Evolutionary conservation across 2,113 vertebrate genomes (phyloP).

Genomic region (Typhlomys cinereus): DNA sequence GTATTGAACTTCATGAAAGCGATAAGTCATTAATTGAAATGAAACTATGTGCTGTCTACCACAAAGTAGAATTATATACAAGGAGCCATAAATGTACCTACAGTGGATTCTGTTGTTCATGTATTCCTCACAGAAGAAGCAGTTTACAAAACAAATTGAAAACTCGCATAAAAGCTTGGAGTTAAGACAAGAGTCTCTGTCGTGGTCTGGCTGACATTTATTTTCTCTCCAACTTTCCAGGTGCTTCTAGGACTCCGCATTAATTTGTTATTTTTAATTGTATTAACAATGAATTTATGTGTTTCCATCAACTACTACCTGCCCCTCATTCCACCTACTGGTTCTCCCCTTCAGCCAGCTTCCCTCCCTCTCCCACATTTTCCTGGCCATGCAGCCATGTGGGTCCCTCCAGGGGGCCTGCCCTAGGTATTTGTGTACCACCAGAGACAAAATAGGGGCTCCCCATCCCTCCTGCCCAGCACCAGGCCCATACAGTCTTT

Average conservation of each 20-base stretch:
- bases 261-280: too few relatives aligned
- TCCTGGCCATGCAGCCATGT: too few relatives aligned
- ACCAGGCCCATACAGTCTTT: too few relatives aligned
- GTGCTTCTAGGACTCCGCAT: neutral
- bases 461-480: too few relatives aligned
- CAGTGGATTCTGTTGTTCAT: neutral
- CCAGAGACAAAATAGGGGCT: too few relatives aligned
- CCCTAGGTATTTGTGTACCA: too few relatives aligned
- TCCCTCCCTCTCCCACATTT: too few relatives aligned
- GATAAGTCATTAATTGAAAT: conserved; percentile 47
- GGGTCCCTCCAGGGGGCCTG: too few relatives aligned
- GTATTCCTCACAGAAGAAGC: conserved; percentile 1
- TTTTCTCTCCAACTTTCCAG: neutral
- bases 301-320: too few relatives aligned
- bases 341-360: too few relatives aligned
- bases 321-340: too few relatives aligned
- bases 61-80: conserved; percentile 25
- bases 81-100: conserved; percentile 6
- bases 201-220: neutral
- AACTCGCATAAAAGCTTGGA: neutral
- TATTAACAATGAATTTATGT: too few relatives aligned
- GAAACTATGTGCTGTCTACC: neutral
- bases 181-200: neutral
- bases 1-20: conserved; percentile 33
- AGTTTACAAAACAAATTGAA: neutral